A percentile compares a stretch with the other conserved stretches of the same genome.
phyloP scores from a whole-genome alignment of 2,113 vertebrate genomes.

The Solea senegalensis region DNA sequence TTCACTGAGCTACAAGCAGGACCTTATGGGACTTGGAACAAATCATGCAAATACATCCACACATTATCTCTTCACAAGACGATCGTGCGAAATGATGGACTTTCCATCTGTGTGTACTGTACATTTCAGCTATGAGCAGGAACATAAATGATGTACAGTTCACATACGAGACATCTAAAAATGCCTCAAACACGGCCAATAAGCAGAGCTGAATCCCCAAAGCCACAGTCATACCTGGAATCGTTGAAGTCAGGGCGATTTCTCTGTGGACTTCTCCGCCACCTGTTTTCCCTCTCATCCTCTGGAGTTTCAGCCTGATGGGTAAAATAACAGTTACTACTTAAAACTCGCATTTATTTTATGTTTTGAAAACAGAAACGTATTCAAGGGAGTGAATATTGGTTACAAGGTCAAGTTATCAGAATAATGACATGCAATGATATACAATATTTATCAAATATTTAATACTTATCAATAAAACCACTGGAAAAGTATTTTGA shows the following conservation, averaged over 20 bases:
- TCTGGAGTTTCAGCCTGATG: slow-evolving; percentile 85
- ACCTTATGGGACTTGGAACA: slow-evolving; percentile 6
- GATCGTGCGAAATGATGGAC: background rate
- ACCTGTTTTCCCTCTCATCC: slow-evolving; percentile 90
- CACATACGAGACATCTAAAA: background rate
- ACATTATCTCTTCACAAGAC: background rate
- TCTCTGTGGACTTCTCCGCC: slow-evolving; percentile 94
- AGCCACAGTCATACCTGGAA: slow-evolving; percentile 82
- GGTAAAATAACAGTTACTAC: slow-evolving; percentile 23
- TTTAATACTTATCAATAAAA: background rate
- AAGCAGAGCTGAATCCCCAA: background rate
- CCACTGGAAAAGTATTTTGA: background rate
- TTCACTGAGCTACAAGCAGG: slow-evolving; percentile 16
- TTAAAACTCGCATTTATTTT: background rate
- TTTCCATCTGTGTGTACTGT: background rate
- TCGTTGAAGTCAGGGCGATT: slow-evolving; percentile 90
- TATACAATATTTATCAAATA: background rate
- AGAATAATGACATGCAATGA: background rate
- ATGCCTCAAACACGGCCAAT: background rate
- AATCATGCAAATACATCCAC: slow-evolving; percentile 2
- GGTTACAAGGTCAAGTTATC: background rate
- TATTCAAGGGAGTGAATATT: slow-evolving; percentile 1
- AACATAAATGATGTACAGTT: background rate
- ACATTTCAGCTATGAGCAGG: background rate
- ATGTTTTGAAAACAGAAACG: background rate